A percentile compares a stretch with the other conserved stretches of the same genome.
These are phyloP conservation scores for Liolophura sinensis DNA, from an alignment of 1,140 invertebrate species.

Conservation along the genomic window DNA sequence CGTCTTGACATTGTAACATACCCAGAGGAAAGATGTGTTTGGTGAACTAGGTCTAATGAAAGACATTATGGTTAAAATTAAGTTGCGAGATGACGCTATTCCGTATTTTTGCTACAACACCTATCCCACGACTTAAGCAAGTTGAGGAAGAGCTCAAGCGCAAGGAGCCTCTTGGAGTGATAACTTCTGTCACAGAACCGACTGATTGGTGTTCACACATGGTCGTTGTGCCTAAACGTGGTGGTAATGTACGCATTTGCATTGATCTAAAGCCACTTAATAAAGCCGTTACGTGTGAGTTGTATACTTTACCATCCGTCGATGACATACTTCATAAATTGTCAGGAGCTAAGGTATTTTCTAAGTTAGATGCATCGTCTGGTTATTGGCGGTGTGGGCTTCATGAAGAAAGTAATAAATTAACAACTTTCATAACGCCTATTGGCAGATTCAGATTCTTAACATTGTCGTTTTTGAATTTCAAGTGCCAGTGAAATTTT, in stretches of 20 bases:
- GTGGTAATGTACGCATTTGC: conserved; percentile 19
- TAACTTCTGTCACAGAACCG: conserved; percentile 20
- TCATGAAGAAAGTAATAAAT: no score
- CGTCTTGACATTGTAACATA: no score
- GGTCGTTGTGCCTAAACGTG: conserved; percentile 23
- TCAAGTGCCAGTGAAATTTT: conserved; percentile 19
- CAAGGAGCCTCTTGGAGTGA: conserved; percentile 23
- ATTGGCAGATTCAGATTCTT: conserved; percentile 21
- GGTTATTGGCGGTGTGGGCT: no score
- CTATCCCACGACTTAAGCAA: conserved; percentile 21
- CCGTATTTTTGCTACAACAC: no score
- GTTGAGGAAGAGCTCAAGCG: conserved; percentile 19
- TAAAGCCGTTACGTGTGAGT: conserved; percentile 16
- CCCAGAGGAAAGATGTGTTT: no score
- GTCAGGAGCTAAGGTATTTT: conserved; percentile 4
- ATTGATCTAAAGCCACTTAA: conserved; percentile 28
- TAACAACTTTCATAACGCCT: conserved; percentile 32
- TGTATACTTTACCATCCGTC: conserved; percentile 15
- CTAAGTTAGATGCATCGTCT: no score
- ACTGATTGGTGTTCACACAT: conserved; percentile 28
- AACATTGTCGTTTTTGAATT: conserved; percentile 21
- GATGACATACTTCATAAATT: conserved; percentile 23
- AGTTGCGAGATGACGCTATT: no score
- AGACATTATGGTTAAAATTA: no score
- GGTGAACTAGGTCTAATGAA: no score